Conservation (phyloP, 2,888 invertebrate species). For the Tanytarsus gracilentus region DNA sequence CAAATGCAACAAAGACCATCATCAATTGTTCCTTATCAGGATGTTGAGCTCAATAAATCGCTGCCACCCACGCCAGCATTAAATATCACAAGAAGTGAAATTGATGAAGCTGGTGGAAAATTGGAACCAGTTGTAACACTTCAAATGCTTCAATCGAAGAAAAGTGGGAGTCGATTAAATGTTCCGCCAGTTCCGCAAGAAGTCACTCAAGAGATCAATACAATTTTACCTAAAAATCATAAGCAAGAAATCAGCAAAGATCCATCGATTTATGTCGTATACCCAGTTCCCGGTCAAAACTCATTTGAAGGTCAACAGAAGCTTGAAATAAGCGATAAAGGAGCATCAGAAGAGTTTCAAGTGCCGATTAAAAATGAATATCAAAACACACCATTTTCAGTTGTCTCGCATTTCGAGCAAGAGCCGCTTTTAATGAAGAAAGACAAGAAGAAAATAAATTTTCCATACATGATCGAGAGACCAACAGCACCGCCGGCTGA, state of each 20-base stretch:
- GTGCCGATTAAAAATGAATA: constrained; percentile 37
- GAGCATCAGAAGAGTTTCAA: constrained; percentile 46
- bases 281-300: constrained; percentile 47
- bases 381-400: constrained; percentile 43
- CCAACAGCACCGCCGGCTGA: constrained; percentile 46
- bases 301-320: constrained; percentile 42
- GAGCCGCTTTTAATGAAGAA: constrained; percentile 44
- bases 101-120: constrained; percentile 31
- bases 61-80: constrained; percentile 40
- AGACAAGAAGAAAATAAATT: constrained; percentile 46
- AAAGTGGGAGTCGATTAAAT: constrained; percentile 31
- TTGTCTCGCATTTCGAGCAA: constrained; percentile 42
- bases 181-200: constrained; percentile 29
- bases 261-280: constrained; percentile 50
- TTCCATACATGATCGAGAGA: constrained; percentile 56
- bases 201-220: constrained; percentile 30
- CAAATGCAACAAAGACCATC: constrained; percentile 36
- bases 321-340: constrained; percentile 47
- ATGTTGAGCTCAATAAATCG: constrained; percentile 37
- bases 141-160: constrained; percentile 58
- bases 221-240: constrained; percentile 29
- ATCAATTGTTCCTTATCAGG: constrained; percentile 32
- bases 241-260: constrained; percentile 37
- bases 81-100: constrained; percentile 35
- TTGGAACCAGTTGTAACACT: constrained; percentile 53